Evolutionary conservation across 2,113 vertebrate genomes (phyloP).

Genomic region (Phocoena phocoena): DNA sequence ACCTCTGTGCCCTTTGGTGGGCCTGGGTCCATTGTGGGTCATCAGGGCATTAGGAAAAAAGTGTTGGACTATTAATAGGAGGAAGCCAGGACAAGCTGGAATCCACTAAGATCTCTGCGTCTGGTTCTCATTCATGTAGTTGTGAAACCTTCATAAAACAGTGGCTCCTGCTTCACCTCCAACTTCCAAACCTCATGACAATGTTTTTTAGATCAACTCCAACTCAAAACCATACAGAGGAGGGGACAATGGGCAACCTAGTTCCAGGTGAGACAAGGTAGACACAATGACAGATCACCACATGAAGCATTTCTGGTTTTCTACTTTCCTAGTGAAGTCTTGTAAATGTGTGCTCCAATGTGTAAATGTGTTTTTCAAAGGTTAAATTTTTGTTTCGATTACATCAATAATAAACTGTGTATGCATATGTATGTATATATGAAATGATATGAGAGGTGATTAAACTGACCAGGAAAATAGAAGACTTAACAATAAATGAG

Average conservation of each 20-base stretch:
- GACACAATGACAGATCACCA: neutral
- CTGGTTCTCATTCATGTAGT: neutral
- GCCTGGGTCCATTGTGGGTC: neutral
- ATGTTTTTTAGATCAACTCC: neutral
- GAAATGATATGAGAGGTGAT: neutral
- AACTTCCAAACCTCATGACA: neutral
- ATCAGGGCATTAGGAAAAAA: neutral
- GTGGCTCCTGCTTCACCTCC: neutral
- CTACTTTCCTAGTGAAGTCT: neutral
- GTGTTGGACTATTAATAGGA: neutral
- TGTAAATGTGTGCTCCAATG: neutral
- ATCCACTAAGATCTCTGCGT: rapidly evolving
- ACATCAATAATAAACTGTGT: neutral
- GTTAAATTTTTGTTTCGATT: neutral
- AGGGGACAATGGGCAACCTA: neutral
- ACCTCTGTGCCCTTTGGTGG: neutral
- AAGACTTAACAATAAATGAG: neutral
- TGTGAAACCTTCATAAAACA: neutral
- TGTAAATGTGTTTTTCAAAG: neutral
- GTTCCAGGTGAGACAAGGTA: neutral
- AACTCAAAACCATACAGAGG: neutral
- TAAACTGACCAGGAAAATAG: neutral
- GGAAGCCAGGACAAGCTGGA: neutral
- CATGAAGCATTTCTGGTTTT: neutral
- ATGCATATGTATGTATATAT: neutral